Conservation (phyloP, 1,140 invertebrate species). For the Calephelis virginiensis region DNA sequence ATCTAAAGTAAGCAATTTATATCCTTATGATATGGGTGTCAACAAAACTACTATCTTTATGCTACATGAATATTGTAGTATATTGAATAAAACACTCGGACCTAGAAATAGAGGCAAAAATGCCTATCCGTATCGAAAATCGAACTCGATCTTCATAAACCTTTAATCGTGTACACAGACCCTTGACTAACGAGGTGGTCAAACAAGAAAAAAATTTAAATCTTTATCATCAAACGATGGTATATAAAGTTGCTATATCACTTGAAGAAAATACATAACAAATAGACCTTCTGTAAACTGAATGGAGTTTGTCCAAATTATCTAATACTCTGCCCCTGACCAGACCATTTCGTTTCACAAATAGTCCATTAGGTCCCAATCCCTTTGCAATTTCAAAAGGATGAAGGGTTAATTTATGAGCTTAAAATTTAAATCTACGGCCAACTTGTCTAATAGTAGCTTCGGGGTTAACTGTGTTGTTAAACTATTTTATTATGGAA, state of each 20-base stretch:
- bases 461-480: conserved; percentile 69
- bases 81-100: too few relatives aligned
- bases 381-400: conserved; percentile 77
- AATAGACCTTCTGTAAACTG: conserved; percentile 35
- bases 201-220: too few relatives aligned
- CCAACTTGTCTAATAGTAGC: conserved; percentile 70
- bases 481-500: conserved; percentile 68
- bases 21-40: too few relatives aligned
- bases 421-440: conserved; percentile 78
- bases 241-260: not conserved
- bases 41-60: too few relatives aligned
- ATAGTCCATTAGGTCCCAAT: conserved; percentile 76
- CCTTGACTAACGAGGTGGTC: too few relatives aligned
- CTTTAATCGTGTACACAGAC: too few relatives aligned
- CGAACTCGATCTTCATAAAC: too few relatives aligned
- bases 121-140: too few relatives aligned
- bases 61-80: too few relatives aligned
- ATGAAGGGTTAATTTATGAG: conserved; percentile 78
- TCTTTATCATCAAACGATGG: too few relatives aligned
- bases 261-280: conserved; percentile 13
- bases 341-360: conserved; percentile 74
- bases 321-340: conserved; percentile 68
- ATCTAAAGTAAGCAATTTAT: too few relatives aligned
- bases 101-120: too few relatives aligned
- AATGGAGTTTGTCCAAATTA: conserved; percentile 68